Evolutionary conservation across 1,140 invertebrate species (phyloP), one percentile per base, ranked within the genome.

Genomic region (Ceratosolen solmsi): DNA sequence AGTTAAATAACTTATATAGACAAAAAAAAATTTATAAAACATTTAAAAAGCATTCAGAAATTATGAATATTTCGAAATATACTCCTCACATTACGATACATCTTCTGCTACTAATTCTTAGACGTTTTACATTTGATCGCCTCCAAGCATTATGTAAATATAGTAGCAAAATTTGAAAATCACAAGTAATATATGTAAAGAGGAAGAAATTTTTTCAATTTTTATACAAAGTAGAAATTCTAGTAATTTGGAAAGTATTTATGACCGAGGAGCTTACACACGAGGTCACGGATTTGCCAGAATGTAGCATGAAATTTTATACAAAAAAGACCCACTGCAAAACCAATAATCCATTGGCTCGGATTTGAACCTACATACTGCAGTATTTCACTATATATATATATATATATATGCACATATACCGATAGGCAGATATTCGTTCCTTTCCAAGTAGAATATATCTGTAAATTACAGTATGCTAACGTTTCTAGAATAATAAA

Each of bases 161-260:
- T 30, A 60, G 58, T 2, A 2, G 27, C 11, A 30, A 30, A 30
- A 60, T 30, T 11, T 2, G 25, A 30, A 30, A 60, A 60, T 60
- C n/a, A 30, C 20, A 30, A 60, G 11, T 60, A 60, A 30, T 20
- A 60, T 60, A 60, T 30, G 1, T 27, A 3, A 8, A 17, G 27
- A 5, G n/a, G 27, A 25, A 60, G 9, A 30, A 7, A 17, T 56
- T 4, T 56, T 56, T 56, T n/a, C 7, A n/a, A 2, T 56, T 25
- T 56, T 56, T 25, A 9, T 8, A 3, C 9, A 9, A 30, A 2
- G 27, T 60, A 60, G 2, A 60, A 30, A 30, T 60, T 60, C 25
- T 30, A 56, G 41, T 30, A 60, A 60, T 60, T 30, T 60, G 9
- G 58, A 60, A 60, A 60, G n/a, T 60, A 60, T 22, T 60, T 60